Evolutionary conservation across 1,140 invertebrate genomes (phyloP).

Genomic region (Drosophila elegans): DNA sequence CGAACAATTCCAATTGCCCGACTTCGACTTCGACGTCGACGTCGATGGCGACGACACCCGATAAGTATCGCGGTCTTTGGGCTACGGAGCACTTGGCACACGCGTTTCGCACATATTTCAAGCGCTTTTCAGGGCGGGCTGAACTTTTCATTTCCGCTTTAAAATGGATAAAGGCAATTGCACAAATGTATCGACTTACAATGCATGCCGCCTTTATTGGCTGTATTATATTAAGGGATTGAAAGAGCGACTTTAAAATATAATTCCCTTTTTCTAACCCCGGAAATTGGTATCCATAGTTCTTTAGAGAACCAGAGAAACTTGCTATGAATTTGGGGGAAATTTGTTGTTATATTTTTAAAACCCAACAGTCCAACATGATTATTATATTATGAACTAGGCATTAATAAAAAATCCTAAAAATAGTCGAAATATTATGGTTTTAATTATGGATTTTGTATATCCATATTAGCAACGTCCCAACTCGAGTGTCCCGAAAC

Average conservation of each 20-base stretch:
- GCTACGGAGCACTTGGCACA: slow-evolving; percentile 43
- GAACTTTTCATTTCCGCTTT: slow-evolving; percentile 74
- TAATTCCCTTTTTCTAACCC: slow-evolving; percentile 17
- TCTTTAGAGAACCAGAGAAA: too few relatives aligned
- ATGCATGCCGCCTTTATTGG: slow-evolving; percentile 18
- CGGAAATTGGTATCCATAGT: slow-evolving; percentile 6
- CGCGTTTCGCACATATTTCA: slow-evolving; percentile 83
- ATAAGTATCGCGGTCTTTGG: slow-evolving; percentile 67
- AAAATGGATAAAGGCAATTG: slow-evolving; percentile 46
- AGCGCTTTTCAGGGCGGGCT: slow-evolving; percentile 19
- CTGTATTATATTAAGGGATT: slow-evolving; percentile 6
- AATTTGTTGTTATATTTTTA: too few relatives aligned
- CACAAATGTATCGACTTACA: slow-evolving; percentile 41
- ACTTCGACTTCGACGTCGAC: slow-evolving; percentile 23
- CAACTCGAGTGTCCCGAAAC: slow-evolving; percentile 1
- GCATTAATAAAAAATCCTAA: not conserved
- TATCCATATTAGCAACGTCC: not conserved
- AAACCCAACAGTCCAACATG: too few relatives aligned
- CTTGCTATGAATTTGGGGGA: too few relatives aligned
- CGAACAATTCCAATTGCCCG: slow-evolving; percentile 38
- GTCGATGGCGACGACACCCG: slow-evolving; percentile 24
- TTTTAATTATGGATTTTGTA: slow-evolving; percentile 26
- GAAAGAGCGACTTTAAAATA: slow-evolving; percentile 4
- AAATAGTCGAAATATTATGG: not conserved
- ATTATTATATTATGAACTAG: not conserved